Percentiles rank a stretch among this genome's conserved stretches.
Conservation (phyloP, 2,113 vertebrate species). For the Clinocottus analis region DNA sequence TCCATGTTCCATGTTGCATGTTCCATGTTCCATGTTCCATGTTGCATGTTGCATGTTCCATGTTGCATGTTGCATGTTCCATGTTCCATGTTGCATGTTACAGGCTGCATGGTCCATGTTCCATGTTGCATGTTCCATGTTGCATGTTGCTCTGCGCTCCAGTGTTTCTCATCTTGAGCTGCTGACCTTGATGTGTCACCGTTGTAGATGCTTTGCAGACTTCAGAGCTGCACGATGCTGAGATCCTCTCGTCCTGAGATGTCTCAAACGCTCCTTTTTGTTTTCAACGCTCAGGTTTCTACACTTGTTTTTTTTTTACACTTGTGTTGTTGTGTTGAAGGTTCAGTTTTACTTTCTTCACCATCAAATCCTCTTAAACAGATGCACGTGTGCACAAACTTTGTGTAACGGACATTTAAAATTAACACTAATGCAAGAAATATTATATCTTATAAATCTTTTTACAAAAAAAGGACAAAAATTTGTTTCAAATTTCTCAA, state of each 20-base stretch:
- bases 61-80: too few species aligned
- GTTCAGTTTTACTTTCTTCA: not conserved
- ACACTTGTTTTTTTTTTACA: not conserved
- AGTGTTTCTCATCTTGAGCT: not conserved
- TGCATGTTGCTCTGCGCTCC: not conserved
- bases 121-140: too few species aligned
- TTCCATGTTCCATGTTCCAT: too few species aligned
- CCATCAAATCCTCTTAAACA: not conserved
- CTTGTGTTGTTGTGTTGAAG: not conserved
- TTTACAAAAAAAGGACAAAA: not conserved
- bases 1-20: too few species aligned
- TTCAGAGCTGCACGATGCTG: not conserved
- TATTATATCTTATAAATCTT: not conserved
- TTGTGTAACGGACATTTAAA: too few species aligned
- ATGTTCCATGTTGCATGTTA: too few species aligned
- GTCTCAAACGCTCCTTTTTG: not conserved
- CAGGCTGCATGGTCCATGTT: too few species aligned
- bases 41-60: too few species aligned
- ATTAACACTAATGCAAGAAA: not conserved
- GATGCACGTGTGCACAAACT: not conserved
- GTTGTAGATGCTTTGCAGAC: not conserved
- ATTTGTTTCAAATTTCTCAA: not conserved
- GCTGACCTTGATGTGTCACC: not conserved
- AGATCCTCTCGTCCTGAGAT: not conserved
- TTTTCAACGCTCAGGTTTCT: not conserved